Evolutionary conservation across 2,888 invertebrate genomes (phyloP), one percentile per base, ranked within the genome.

Genomic region (Diploptera punctata): DNA sequence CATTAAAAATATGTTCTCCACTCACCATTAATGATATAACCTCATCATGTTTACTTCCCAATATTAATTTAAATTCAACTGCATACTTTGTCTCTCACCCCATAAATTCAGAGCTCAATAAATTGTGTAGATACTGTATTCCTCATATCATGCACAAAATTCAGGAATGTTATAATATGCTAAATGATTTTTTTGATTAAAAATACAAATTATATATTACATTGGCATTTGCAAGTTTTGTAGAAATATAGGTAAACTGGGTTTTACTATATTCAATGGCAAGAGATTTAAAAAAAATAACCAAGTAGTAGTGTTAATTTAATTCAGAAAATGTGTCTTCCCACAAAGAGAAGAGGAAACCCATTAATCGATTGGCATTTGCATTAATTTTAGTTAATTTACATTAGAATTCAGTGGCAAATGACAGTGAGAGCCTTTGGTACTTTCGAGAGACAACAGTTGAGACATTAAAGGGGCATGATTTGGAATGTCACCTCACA

Each of bases 311-410:
- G 18, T 60, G 33, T 21, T 57, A 18, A 49, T 68, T 62, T 70
- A 77, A 84, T 89, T 91, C 92, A 92, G 92, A 92, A 93, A 93
- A 93, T 93, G 92, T 93, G 92, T 89, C 89, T 89, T 89, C 88
- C 88, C 87, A 90, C 90, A 89, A 87, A 86, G 86, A 87, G 83
- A 85, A 85, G 85, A 82, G 80, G 54, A 65, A 65, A 65, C 44
- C 73, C 68, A 33, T 65, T 52, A 54, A 67, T 73, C 60, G 52
- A 72, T 72, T 68, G 68, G 68, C 72, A 49, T 54, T 29, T 49
- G 67, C 2, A 67, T 16, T 21, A 54, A 16, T 4, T 24, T 9
- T 4, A 5, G 21, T 65, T 26, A 65, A 44, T 44, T 18, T 65
- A 47, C 26, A 43, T 16, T 38, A 57, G 26, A 44, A 43, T 65